Evolutionary conservation across 2,888 invertebrate genomes (phyloP), one percentile per base, ranked within the genome.

Genomic region (Dolichomitus sp.): DNA sequence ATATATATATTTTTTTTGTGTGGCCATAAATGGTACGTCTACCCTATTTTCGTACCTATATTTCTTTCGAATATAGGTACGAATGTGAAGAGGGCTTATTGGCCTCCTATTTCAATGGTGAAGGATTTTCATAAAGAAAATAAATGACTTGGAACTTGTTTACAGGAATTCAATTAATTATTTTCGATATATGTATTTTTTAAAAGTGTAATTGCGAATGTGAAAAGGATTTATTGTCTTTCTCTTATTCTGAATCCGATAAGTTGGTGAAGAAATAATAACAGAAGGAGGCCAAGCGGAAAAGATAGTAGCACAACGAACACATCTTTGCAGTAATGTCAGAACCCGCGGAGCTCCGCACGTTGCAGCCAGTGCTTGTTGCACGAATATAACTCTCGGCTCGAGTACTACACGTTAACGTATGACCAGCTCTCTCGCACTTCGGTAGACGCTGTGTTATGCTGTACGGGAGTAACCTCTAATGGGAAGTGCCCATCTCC

Each of bases 341-440:
- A 19, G 45, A 23, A 45, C 77, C 17, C 73, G 27, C 37, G 52
- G 14, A 48, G 30, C 61, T 40, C 30, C 33, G 48, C 9, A 42
- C 73, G 50, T 74, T 80, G 74, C 79, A 80, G 61, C 68, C 59
- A 68, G 68, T 42, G 73, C 73, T 80, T 80, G 79, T 80, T 80
- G 68, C 73, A 68, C 79, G 73, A 74, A 80, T 80, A 80, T 80
- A 63, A 4, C 23, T 54, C 27, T 27, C 4, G 4, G 27, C 42
- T 14, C 14, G 2, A 45, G 4, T 48, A n/a, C n/a, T 48, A 48
- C 2, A 48, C 48, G n/a, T n/a, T n/a, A n/a, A 48, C 14, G n/a
- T 14, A 48, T 33, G 33, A 33, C 33, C 33, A 33, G 4, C 33
- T 33, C 33, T 33, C 33, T 33, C 33, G 33, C 33, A 33, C 33